phyloP scores from a whole-genome alignment of 2,888 invertebrate genomes.

The Polyommatus icarus region DNA sequence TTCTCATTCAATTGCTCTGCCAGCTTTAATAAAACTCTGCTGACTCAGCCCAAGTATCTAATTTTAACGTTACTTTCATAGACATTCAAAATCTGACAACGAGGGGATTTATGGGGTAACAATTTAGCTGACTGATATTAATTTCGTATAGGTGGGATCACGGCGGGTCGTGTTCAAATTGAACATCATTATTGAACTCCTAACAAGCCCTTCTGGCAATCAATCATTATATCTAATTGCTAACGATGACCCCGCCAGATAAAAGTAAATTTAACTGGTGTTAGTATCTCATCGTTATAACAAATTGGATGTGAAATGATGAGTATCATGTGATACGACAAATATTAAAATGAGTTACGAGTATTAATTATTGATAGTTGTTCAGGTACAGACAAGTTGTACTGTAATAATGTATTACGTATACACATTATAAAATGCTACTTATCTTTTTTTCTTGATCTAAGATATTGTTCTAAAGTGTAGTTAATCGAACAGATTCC shows the following conservation, averaged over 20 bases:
- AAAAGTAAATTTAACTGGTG: constrained; percentile 23
- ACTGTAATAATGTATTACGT: neutral
- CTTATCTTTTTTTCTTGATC: no score
- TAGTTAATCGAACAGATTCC: no score
- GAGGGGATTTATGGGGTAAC: neutral
- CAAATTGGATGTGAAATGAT: constrained; percentile 8
- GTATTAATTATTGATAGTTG: neutral
- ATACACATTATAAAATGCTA: no score
- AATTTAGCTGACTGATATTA: constrained; percentile 24
- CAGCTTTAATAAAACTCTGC: neutral
- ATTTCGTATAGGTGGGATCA: constrained; percentile 10
- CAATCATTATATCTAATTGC: constrained; percentile 25
- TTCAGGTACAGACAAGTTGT: neutral
- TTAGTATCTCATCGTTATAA: constrained; percentile 13
- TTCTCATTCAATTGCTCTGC: neutral
- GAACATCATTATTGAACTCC: constrained; percentile 23
- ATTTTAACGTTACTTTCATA: neutral
- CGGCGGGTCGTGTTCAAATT: constrained; percentile 13
- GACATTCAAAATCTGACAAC: neutral
- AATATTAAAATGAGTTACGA: neutral
- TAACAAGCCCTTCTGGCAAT: constrained; percentile 22
- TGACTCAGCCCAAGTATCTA: neutral
- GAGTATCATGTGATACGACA: neutral
- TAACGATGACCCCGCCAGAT: constrained; percentile 20
- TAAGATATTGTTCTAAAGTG: no score